Evolutionary conservation across 1,140 invertebrate genomes (phyloP).

Genomic region (Cylas formicarius): DNA sequence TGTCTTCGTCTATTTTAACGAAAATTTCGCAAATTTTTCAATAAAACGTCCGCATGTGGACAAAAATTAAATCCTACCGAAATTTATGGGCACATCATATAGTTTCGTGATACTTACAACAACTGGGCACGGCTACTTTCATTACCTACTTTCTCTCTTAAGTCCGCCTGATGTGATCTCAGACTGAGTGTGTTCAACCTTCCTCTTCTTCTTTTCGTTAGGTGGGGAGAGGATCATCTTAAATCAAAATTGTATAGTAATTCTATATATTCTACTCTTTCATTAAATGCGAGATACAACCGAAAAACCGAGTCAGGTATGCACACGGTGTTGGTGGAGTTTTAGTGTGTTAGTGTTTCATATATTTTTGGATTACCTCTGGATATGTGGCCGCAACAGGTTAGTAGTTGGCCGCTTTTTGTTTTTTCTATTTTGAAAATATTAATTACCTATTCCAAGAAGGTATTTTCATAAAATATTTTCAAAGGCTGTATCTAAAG

Average conservation of each 20-base stretch:
- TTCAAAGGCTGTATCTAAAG: background rate
- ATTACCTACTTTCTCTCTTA: conserved; percentile 38
- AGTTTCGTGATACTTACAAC: conserved; percentile 35
- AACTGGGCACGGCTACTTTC: conserved; percentile 34
- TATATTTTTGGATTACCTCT: conserved; percentile 27
- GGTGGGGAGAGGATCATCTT: conserved; percentile 25
- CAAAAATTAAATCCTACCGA: no score
- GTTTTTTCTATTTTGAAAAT: no score
- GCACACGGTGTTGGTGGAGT: conserved; percentile 26
- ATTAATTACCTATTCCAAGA: no score
- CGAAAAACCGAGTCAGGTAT: conserved; percentile 24
- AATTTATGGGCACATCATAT: conserved; percentile 31
- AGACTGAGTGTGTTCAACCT: conserved; percentile 24
- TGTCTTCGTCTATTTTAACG: no score
- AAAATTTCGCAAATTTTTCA: no score
- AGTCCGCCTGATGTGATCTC: conserved; percentile 29
- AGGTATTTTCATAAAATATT: conserved; percentile 1
- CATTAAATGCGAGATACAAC: conserved; percentile 25
- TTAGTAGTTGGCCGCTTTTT: conserved; percentile 25
- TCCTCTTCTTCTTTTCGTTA: conserved; percentile 28
- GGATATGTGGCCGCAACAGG: conserved; percentile 31
- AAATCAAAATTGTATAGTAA: conserved; percentile 26
- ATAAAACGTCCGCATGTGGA: no score
- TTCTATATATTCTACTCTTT: conserved; percentile 34
- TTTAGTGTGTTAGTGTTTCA: conserved; percentile 24